Percentiles rank a stretch among this genome's conserved stretches.
These are phyloP conservation scores for Sardina pilchardus DNA, from an alignment of 2,113 vertebrate genomes.

Conservation along the genomic window DNA sequence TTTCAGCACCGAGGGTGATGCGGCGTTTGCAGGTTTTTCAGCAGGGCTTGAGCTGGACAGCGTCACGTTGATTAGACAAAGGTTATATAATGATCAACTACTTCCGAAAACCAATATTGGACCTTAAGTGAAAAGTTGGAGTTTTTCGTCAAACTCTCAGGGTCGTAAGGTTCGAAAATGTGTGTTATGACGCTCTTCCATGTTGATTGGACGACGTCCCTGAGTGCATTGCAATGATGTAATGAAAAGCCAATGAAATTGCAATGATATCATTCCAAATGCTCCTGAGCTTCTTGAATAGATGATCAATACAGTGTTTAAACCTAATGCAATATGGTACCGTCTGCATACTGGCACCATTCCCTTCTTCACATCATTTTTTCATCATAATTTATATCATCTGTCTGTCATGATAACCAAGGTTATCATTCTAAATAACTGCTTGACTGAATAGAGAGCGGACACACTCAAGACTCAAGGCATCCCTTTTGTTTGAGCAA, in stretches of 20 bases:
- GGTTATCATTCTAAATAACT: not conserved
- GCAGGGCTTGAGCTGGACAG: constrained; percentile 60
- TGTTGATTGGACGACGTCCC: constrained; percentile 1
- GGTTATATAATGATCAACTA: not conserved
- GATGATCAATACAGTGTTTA: not conserved
- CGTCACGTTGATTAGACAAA: constrained; percentile 31
- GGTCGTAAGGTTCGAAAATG: not conserved
- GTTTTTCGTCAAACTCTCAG: not conserved
- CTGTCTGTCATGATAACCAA: not conserved
- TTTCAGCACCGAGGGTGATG: constrained; percentile 3
- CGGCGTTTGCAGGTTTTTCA: constrained; percentile 48
- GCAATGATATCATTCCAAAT: constrained; percentile 1
- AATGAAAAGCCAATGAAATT: constrained; percentile 41
- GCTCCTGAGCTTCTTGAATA: not conserved
- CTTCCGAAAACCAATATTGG: not conserved
- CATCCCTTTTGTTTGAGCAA: not conserved
- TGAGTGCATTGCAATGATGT: constrained; percentile 39
- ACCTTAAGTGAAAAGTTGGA: not conserved
- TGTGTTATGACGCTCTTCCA: not conserved
- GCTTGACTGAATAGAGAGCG: too few species aligned
- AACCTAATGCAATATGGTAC: not conserved
- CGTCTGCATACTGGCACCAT: not conserved
- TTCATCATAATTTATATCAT: not conserved
- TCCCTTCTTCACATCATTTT: not conserved
- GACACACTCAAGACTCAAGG: not conserved